A percentile compares a stretch with the other conserved stretches of the same genome.
Evolutionary conservation across 2,113 vertebrate species (phyloP).

Genomic region (Coregonus clupeaformis): DNA sequence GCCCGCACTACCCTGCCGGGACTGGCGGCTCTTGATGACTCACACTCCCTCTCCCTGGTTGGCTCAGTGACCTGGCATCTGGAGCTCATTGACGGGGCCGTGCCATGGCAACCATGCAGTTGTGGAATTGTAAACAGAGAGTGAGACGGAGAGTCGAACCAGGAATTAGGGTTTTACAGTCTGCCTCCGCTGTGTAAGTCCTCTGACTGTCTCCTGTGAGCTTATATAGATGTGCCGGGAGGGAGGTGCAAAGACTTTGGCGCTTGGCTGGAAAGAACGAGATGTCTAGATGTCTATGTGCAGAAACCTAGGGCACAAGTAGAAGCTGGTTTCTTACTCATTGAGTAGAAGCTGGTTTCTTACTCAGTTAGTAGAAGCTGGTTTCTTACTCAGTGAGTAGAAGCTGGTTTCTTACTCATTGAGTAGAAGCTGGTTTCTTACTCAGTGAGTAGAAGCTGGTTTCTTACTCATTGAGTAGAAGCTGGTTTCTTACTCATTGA

Average conservation of each 20-base stretch:
- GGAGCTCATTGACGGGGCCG: slow-evolving; percentile 58
- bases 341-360: no score
- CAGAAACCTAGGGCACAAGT: background rate
- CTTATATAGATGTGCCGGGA: slow-evolving; percentile 2
- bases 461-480: no score
- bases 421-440: no score
- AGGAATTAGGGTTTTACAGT: slow-evolving; percentile 37
- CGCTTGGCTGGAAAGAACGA: background rate
- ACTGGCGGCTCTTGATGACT: slow-evolving; percentile 55
- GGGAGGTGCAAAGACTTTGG: background rate
- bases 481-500: no score
- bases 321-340: no score
- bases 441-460: no score
- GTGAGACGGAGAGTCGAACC: slow-evolving; percentile 45
- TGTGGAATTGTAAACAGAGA: slow-evolving; percentile 71
- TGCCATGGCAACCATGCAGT: slow-evolving; percentile 62
- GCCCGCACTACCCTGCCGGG: slow-evolving; percentile 42
- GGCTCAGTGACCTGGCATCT: slow-evolving; percentile 58
- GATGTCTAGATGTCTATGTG: background rate
- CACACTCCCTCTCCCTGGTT: slow-evolving; percentile 55
- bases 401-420: no score
- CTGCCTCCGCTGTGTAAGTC: slow-evolving; percentile 18
- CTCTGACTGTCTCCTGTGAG: slow-evolving; percentile 7
- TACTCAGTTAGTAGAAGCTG: no score
- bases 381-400: no score